phyloP scores from a whole-genome alignment of 2,888 invertebrate genomes.

The Oscheius myriophilus region DNA sequence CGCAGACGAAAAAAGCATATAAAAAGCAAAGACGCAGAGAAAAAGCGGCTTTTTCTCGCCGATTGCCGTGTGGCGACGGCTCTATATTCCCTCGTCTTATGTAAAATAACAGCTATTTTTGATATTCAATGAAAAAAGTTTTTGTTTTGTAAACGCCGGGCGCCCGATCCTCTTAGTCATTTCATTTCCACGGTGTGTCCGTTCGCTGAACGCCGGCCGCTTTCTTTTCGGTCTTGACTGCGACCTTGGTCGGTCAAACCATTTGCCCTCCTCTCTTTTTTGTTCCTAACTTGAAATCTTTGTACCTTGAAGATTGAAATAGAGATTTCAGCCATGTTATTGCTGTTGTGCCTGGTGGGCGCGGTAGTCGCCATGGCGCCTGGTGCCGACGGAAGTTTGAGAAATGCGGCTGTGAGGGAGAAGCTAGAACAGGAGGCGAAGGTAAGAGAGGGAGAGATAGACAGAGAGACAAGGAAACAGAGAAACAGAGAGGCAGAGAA shows the following conservation, averaged over 20 bases:
- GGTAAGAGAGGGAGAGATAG: slow-evolving; percentile 14
- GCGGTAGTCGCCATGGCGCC: slow-evolving; percentile 28
- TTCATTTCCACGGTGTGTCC: background rate
- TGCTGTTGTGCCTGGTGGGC: slow-evolving; percentile 16
- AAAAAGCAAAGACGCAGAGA: too few relatives aligned
- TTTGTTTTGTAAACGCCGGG: background rate
- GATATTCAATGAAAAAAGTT: too few relatives aligned
- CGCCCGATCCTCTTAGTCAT: background rate
- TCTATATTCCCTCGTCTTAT: too few relatives aligned
- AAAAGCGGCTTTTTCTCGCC: too few relatives aligned
- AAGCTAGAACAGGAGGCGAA: slow-evolving; percentile 38
- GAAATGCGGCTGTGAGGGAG: slow-evolving; percentile 32
- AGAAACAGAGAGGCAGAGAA: too few relatives aligned
- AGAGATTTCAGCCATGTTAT: slow-evolving; percentile 2
- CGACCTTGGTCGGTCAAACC: background rate
- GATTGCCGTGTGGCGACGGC: too few relatives aligned
- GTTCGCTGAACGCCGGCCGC: slow-evolving; percentile 9
- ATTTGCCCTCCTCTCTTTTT: background rate
- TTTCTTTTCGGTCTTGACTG: slow-evolving; percentile 14
- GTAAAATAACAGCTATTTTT: too few relatives aligned
- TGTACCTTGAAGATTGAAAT: too few relatives aligned
- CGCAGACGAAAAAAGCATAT: too few relatives aligned
- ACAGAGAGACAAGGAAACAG: too few relatives aligned
- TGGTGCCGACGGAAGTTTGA: slow-evolving; percentile 37
- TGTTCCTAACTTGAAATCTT: too few relatives aligned